Percentiles rank a stretch among this genome's conserved stretches.
These are phyloP conservation scores for Hyperopisus bebe DNA, from an alignment of 2,113 vertebrate species.

Conservation along the genomic window DNA sequence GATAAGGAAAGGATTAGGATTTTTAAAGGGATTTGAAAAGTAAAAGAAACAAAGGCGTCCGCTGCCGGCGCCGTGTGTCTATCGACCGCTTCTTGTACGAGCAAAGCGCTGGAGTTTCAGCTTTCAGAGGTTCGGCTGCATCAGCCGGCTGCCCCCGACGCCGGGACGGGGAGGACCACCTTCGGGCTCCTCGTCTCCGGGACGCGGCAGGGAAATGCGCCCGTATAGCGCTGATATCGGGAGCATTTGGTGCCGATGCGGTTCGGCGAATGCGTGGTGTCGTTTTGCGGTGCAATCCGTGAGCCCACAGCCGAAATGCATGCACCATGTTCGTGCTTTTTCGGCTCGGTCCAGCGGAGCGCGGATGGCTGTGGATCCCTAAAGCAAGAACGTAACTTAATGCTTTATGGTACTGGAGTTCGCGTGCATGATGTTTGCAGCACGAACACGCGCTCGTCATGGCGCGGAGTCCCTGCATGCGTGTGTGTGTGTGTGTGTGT, in stretches of 20 bases:
- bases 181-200: not conserved
- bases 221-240: not conserved
- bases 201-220: not conserved
- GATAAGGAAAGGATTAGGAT: not conserved
- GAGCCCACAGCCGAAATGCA: not conserved
- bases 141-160: not conserved
- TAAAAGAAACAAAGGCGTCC: conserved; percentile 25
- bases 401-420: not conserved
- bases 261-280: not conserved
- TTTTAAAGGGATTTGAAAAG: not conserved
- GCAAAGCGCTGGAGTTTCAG: not conserved
- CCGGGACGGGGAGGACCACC: not conserved
- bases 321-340: not conserved
- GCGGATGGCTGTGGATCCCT: not conserved
- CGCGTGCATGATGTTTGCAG: not conserved
- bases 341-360: not conserved
- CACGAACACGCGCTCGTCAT: not conserved
- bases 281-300: not conserved
- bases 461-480: not conserved
- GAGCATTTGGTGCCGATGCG: not conserved
- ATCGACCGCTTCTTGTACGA: not conserved
- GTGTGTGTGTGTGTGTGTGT: not conserved
- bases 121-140: not conserved
- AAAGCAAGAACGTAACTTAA: not conserved
- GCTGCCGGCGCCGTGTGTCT: not conserved